Evolutionary conservation across 1,140 invertebrate genomes (phyloP).

Genomic region (Trichomalopsis sarcophagae): DNA sequence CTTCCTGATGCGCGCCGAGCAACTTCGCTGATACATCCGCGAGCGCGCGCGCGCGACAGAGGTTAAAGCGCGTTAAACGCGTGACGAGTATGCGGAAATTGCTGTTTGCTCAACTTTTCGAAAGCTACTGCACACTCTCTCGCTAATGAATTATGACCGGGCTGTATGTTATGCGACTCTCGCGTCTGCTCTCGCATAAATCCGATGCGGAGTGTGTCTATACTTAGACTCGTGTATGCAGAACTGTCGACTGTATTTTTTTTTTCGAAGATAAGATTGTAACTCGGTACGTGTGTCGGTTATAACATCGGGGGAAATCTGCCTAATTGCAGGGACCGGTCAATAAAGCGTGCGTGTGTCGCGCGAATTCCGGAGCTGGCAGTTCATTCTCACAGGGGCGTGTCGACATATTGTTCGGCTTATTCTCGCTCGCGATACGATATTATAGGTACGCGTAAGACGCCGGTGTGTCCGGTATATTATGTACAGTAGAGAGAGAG

Average conservation of each 20-base stretch:
- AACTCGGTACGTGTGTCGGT: background rate
- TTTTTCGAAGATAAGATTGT: no score
- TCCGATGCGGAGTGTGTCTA: background rate
- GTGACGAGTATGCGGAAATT: constrained; percentile 45
- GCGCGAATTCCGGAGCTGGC: no score
- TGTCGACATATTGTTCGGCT: background rate
- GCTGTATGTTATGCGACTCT: background rate
- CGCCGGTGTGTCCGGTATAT: background rate
- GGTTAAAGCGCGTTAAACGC: constrained; percentile 27
- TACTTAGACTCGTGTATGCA: background rate
- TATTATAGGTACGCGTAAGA: background rate
- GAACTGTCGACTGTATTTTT: no score
- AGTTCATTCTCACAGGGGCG: background rate
- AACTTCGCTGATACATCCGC: constrained; percentile 25
- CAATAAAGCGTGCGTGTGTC: background rate
- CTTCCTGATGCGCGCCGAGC: background rate
- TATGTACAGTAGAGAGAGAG: background rate
- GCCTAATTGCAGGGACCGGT: background rate
- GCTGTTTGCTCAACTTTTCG: constrained; percentile 7
- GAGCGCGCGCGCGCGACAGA: background rate
- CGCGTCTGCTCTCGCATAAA: background rate
- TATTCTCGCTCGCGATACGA: background rate
- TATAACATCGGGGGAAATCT: background rate
- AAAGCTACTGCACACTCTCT: background rate
- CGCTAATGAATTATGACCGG: background rate